Base-by-base conservation (phyloP, 2,113 vertebrate genomes). In the Holacanthus passer region DNA sequence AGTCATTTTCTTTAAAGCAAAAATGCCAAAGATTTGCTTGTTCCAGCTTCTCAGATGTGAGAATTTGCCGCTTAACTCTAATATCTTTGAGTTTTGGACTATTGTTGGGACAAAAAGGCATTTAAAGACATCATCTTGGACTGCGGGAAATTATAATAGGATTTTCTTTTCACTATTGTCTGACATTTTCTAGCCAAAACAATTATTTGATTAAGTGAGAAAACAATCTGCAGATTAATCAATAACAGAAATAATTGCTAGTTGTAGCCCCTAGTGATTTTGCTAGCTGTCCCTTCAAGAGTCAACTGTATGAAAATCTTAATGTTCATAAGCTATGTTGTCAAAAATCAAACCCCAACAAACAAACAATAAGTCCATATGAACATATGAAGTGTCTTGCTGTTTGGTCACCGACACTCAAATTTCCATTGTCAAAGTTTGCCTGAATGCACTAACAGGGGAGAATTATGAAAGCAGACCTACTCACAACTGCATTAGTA, bases 391-490 rank as follows among this genome's bases (percentile, higher is more conserved):
- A 31, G 20, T 22, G 24, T 74, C 32, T 50, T 47, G 52, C 60
- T 29, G 0, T 59, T 78, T 55, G 20, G 50, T 37, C 39, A 50
- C 56, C 68, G 7, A 5, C 12, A 41, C 37, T 53, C 24, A 58
- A 19, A 60, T 75, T 66, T 81, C 50, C 32, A 31, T 14, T 31
- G 59, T 79, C 60, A 68, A 22, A 50, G 31, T 60, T 81, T 66
- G 39, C 70, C 20, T 45, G 22, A 70, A 47, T 62, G 14, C 58
- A 69, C 56, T 37, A 47, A 64, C 64, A 47, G 53, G n/a, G n/a
- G 45, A 65, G 60, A 67, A 59, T 72, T 32, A 53, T 67, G 47
- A 70, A 76, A 62, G 77, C 70, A 62, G 79, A 66, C 16, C 19
- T 31, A 39, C 37, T 76, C 53, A 13, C 71, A 66, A 9, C 64